phyloP scores from a whole-genome alignment of 2,888 invertebrate species.

The Lasioglossum morio region DNA sequence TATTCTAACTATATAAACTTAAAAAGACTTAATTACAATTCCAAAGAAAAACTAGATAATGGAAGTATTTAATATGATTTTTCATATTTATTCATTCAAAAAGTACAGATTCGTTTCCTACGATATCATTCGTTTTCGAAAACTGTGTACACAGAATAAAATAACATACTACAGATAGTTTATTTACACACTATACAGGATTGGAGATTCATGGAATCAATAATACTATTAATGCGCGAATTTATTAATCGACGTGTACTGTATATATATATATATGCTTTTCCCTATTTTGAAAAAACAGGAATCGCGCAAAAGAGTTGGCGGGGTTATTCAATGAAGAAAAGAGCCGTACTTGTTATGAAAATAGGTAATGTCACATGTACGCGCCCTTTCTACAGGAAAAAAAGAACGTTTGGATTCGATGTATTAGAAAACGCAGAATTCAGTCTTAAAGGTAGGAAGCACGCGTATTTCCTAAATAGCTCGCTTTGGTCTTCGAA shows the following conservation, averaged over 20 bases:
- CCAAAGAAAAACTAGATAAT: background rate
- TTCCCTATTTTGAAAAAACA: conserved; percentile 37
- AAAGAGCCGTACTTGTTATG: conserved; percentile 24
- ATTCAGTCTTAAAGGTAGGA: conserved; percentile 80
- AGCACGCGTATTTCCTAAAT: conserved; percentile 72
- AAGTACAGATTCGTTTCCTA: conserved; percentile 52
- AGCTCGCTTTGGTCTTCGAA: conserved; percentile 60
- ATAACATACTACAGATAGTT: conserved; percentile 51
- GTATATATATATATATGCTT: conserved; percentile 39
- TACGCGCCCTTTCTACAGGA: conserved; percentile 21
- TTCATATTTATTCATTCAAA: conserved; percentile 52
- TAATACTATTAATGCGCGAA: conserved; percentile 59
- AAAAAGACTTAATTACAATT: background rate
- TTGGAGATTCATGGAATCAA: conserved; percentile 60
- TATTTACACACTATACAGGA: conserved; percentile 61
- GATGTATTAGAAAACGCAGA: conserved; percentile 68
- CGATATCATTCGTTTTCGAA: conserved; percentile 46
- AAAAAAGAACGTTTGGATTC: conserved; percentile 47
- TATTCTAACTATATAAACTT: background rate
- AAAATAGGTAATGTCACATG: conserved; percentile 38
- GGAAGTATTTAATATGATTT: conserved; percentile 22
- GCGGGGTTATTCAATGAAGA: conserved; percentile 19
- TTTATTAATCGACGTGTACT: conserved; percentile 50
- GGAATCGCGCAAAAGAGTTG: conserved; percentile 39
- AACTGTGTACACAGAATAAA: conserved; percentile 53